Base-by-base conservation (phyloP, 2,113 vertebrate genomes). In the Hassar affinis region DNA sequence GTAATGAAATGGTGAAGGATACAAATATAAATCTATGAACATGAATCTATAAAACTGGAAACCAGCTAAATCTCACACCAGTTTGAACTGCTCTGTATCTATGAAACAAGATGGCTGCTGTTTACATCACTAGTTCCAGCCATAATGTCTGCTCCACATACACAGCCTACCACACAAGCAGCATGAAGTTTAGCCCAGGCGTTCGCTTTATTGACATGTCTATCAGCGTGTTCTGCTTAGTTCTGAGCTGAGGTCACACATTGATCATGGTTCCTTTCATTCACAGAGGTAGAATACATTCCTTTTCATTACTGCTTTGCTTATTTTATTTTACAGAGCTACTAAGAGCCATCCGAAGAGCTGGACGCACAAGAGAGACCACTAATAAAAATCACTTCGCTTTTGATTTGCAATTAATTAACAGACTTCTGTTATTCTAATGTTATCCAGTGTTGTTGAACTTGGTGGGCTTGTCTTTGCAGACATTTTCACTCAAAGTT, bases 371-470 rank as follows among this genome's bases (percentile, higher is more conserved):
- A 69, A 59, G 12, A 69, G 11, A 57, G 18, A 62, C 14, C 69
- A 47, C 71, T 72, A 87, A 87, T 79, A 82, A 79, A 68, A 75
- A 57, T 86, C 47, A 47, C 45, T 59, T 72, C 33, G 57, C 33
- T 45, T 38, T 82, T 79, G 35, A 54, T 75, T 59, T 75, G n/a
- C 64, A 59, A 66, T 82, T 64, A 77, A 61, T 51, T 66, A 54
- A n/a, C n/a, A 68, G 11, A n/a, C 15, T 66, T 82, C 75, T 77
- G 25, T 56, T 56, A 77, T 54, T 56, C 51, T 56, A 77, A 33
- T 56, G 35, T 17, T 33, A 71, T 38, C 5, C 51, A 42, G 6
- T 42, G 38, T 45, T 69, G 38, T 77, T 76, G 52, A 3, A 27
- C 47, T 51, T 5, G 33, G 42, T 38, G 25, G 18, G n/a, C n/a